Percentiles rank a stretch among this genome's conserved stretches.
These are phyloP conservation scores for Cottoperca gobio DNA, from an alignment of 2,797 vertebrate genomes.

Conservation along the genomic window DNA sequence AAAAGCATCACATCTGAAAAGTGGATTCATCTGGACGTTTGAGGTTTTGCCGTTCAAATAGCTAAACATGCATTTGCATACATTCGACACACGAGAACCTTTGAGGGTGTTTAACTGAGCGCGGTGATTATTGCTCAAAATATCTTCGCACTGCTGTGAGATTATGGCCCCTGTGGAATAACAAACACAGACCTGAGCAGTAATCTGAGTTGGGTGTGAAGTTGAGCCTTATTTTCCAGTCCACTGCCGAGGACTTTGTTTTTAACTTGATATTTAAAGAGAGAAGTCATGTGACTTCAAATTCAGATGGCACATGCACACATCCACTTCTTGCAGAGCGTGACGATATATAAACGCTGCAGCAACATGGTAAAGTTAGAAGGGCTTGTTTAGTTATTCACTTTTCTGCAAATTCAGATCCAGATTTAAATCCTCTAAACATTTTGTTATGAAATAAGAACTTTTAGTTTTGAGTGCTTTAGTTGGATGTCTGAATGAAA, in stretches of 20 bases:
- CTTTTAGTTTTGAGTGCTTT: neutral
- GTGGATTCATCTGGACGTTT: constrained; percentile 54
- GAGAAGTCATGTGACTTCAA: too few relatives aligned
- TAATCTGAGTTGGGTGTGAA: constrained; percentile 22
- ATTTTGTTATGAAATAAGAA: neutral
- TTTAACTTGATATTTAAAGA: neutral
- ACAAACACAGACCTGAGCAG: constrained; percentile 40
- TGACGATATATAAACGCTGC: neutral
- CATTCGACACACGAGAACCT: constrained; percentile 55
- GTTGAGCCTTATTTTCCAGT: constrained; percentile 16
- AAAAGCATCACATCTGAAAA: constrained; percentile 71
- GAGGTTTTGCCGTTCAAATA: constrained; percentile 70
- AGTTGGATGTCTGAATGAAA: neutral
- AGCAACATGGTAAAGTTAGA: neutral
- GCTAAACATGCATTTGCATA: constrained; percentile 79
- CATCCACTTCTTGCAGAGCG: neutral
- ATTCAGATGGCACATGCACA: constrained; percentile 3
- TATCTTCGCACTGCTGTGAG: constrained; percentile 28
- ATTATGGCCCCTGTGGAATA: constrained; percentile 39
- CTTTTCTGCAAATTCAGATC: neutral
- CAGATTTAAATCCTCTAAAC: neutral
- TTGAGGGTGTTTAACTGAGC: constrained; percentile 13
- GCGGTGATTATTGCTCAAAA: constrained; percentile 27
- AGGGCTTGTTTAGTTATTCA: too few relatives aligned
- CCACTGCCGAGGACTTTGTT: constrained; percentile 7